Conservation (phyloP, 2,888 invertebrate species). For the Dexiosoma caninum region DNA sequence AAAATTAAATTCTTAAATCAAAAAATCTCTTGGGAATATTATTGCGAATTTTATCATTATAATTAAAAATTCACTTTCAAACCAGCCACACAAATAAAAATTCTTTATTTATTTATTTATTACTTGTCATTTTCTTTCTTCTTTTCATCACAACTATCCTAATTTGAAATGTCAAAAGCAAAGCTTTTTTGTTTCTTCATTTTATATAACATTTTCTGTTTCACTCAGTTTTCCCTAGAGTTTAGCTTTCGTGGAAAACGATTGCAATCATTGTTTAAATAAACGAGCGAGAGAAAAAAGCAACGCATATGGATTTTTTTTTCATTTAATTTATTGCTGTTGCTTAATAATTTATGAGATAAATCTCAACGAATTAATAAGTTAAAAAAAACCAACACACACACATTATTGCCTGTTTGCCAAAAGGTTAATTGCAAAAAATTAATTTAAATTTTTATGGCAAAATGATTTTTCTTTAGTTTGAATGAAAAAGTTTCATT, state of each 20-base stretch:
- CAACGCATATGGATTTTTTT: not conserved
- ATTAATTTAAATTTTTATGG: constrained; percentile 33
- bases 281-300: not conserved
- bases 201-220: not conserved
- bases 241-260: constrained; percentile 17
- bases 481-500: no score
- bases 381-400: not conserved
- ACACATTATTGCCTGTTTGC: not conserved
- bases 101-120: constrained; percentile 22
- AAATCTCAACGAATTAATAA: constrained; percentile 28
- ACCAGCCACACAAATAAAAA: constrained; percentile 23
- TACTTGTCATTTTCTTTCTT: not conserved
- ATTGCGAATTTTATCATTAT: constrained; percentile 13
- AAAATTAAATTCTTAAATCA: not conserved
- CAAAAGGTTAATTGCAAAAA: constrained; percentile 35
- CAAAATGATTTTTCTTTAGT: not conserved
- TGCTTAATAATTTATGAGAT: constrained; percentile 35
- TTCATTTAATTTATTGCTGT: constrained; percentile 13
- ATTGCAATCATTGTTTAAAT: constrained; percentile 30
- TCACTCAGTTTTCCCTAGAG: constrained; percentile 45
- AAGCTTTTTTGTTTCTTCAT: constrained; percentile 31
- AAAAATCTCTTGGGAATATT: constrained; percentile 18
- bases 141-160: constrained; percentile 28
- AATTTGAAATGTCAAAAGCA: constrained; percentile 58
- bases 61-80: constrained; percentile 47